These are phyloP conservation scores for Urosaurus nigricauda DNA, from an alignment of 2,797 vertebrate genomes.

Conservation along the genomic window DNA sequence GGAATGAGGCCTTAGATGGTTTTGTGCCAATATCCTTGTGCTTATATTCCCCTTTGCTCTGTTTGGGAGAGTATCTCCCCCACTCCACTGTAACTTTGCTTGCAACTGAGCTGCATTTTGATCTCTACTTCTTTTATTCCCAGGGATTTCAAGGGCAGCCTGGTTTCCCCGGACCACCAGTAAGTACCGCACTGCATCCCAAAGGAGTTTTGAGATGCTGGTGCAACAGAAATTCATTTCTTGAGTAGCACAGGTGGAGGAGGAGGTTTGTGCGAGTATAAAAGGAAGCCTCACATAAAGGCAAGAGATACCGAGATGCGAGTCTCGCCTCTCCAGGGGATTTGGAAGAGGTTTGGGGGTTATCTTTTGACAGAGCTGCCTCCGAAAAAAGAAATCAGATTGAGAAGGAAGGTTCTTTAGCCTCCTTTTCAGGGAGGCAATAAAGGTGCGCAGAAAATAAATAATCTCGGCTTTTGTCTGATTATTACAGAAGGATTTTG, in stretches of 20 bases:
- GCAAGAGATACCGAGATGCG: neutral
- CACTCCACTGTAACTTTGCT: neutral
- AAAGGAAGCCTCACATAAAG: neutral
- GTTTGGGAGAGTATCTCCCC: neutral
- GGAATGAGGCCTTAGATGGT: too few relatives aligned
- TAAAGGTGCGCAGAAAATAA: constrained; percentile 3
- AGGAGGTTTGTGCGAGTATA: neutral
- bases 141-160: constrained; percentile 95
- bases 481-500: constrained; percentile 17
- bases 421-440: neutral
- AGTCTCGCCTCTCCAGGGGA: neutral
- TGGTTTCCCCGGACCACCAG: constrained; percentile 91
- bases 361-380: neutral
- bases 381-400: neutral
- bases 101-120: neutral
- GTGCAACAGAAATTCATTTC: too few relatives aligned
- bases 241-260: too few relatives aligned
- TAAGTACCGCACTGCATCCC: constrained; percentile 75
- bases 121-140: constrained; percentile 43
- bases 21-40: neutral
- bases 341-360: neutral
- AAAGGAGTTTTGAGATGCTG: neutral
- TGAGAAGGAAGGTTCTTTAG: neutral
- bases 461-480: neutral
- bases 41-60: neutral